phyloP scores from a whole-genome alignment of 2,888 invertebrate genomes.

The Lycaena phlaeas region DNA sequence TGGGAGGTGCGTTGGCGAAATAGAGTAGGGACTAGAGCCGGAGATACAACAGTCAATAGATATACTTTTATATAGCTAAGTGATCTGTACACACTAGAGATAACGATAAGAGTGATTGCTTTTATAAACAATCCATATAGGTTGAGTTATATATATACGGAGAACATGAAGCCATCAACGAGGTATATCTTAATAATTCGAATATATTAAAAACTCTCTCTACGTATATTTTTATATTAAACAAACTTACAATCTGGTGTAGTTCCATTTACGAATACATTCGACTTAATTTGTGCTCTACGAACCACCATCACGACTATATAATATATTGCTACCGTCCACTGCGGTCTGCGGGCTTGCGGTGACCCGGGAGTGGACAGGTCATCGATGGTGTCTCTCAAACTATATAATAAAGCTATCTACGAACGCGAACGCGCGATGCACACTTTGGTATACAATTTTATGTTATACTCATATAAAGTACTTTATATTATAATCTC shows the following conservation, averaged over 20 bases:
- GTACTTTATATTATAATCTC: slow-evolving; percentile 7
- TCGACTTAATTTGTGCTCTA: slow-evolving; percentile 6
- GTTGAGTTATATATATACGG: slow-evolving; percentile 6
- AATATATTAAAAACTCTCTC: slow-evolving; percentile 7
- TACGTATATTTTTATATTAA: slow-evolving; percentile 6
- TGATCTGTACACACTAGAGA: slow-evolving; percentile 15
- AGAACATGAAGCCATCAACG: slow-evolving; percentile 16
- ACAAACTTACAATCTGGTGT: not conserved
- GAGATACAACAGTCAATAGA: slow-evolving; percentile 18
- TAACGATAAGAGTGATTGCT: slow-evolving; percentile 16
- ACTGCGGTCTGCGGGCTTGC: not conserved
- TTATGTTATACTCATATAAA: too few species aligned
- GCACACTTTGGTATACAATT: too few species aligned
- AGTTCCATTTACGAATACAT: slow-evolving; percentile 1
- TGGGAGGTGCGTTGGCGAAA: too few species aligned
- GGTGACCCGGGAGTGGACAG: too few species aligned
- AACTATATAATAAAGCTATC: too few species aligned
- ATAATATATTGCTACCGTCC: not conserved
- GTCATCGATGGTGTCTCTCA: too few species aligned
- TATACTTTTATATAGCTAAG: slow-evolving; percentile 16
- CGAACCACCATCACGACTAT: not conserved
- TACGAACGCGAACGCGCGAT: too few species aligned
- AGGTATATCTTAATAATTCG: slow-evolving; percentile 14
- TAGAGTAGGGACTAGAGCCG: not conserved
- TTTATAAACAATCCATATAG: slow-evolving; percentile 11